phyloP scores from a whole-genome alignment of 1,140 invertebrate species.

The Phortica variegata region DNA sequence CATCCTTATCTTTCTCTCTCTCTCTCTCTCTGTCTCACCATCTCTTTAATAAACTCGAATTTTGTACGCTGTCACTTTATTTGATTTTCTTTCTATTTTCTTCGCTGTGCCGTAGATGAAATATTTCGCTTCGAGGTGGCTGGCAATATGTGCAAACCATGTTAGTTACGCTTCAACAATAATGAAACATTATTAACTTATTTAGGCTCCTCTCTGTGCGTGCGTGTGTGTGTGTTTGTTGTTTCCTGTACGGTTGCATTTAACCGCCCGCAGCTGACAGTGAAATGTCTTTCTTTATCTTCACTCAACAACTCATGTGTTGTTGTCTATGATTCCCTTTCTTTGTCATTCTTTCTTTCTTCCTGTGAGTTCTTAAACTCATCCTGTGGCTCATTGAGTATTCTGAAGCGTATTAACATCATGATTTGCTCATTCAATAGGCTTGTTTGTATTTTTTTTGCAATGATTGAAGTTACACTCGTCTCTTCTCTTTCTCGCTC shows the following conservation, averaged over 20 bases:
- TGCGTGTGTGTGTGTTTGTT: slow-evolving; percentile 4
- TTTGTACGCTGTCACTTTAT: not conserved
- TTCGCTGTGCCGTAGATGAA: not conserved
- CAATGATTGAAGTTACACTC: too few species aligned
- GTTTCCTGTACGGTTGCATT: slow-evolving; percentile 8
- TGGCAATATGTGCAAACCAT: slow-evolving; percentile 56
- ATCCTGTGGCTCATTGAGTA: too few species aligned
- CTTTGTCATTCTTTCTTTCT: too few species aligned
- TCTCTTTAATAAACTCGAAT: not conserved
- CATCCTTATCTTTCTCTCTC: slow-evolving; percentile 1
- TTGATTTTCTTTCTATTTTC: not conserved
- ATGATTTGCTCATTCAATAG: too few species aligned
- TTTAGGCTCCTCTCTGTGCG: slow-evolving; percentile 24
- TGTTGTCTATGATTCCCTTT: too few species aligned
- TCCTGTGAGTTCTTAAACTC: too few species aligned
- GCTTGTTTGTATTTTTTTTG: too few species aligned
- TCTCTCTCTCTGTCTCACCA: not conserved
- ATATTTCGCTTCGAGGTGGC: slow-evolving; percentile 22
- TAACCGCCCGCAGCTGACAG: slow-evolving; percentile 49
- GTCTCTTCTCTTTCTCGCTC: too few species aligned
- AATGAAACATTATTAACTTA: slow-evolving; percentile 57
- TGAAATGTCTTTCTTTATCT: slow-evolving; percentile 50
- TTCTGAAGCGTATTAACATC: too few species aligned
- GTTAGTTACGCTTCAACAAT: slow-evolving; percentile 55
- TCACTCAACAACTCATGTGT: too few species aligned